phyloP scores from a whole-genome alignment of 2,113 vertebrate genomes.

The Heliornis fulica region DNA sequence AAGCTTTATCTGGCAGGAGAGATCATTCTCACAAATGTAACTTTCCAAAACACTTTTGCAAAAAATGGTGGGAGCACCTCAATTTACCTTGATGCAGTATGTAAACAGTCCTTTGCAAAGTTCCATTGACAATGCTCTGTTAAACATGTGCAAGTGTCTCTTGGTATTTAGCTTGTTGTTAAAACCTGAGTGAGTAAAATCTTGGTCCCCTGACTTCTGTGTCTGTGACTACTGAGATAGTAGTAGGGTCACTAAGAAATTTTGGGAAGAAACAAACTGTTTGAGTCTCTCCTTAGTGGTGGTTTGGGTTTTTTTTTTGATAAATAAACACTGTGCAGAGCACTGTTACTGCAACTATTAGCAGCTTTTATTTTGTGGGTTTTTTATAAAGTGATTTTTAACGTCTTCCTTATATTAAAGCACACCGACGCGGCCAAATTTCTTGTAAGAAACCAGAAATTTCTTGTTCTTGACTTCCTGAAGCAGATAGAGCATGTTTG shows the following conservation, averaged over 20 bases:
- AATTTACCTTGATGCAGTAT: not conserved
- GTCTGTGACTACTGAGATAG: not conserved
- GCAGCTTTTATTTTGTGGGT: not conserved
- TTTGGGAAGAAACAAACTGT: not conserved
- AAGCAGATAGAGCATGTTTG: accelerated
- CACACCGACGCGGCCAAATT: not conserved
- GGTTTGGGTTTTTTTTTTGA: not conserved
- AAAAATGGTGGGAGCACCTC: not conserved
- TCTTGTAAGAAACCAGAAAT: not conserved
- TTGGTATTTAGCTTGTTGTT: not conserved
- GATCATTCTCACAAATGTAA: not conserved
- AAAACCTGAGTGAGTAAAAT: not conserved
- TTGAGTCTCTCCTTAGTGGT: not conserved
- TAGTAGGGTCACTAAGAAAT: accelerated
- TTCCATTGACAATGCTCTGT: not conserved
- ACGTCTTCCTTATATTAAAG: not conserved
- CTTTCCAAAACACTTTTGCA: not conserved
- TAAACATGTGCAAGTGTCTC: not conserved
- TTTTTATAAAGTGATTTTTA: not conserved
- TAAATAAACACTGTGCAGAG: not conserved
- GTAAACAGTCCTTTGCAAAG: not conserved
- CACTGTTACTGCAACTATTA: not conserved
- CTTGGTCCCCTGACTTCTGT: not conserved
- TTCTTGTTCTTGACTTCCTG: not conserved
- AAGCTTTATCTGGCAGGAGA: not conserved